These are phyloP conservation scores for Berghia stephanieae DNA, from an alignment of 1,140 invertebrate genomes.

Conservation along the genomic window DNA sequence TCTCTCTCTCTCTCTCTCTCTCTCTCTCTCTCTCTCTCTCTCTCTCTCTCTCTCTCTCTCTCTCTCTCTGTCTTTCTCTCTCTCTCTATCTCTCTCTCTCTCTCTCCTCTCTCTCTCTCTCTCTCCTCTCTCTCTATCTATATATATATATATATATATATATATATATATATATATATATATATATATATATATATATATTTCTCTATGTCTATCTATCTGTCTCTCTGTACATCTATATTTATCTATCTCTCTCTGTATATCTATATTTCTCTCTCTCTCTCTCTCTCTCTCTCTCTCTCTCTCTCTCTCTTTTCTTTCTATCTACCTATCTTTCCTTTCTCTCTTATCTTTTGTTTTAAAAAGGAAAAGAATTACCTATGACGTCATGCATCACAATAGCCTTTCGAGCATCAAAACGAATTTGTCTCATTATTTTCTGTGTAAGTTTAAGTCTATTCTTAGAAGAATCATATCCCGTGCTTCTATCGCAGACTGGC, in stretches of 20 bases:
- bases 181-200: not conserved
- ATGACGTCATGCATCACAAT: no score
- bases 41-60: conserved; percentile 44
- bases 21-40: conserved; percentile 47
- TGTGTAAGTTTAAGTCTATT: no score
- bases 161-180: not conserved
- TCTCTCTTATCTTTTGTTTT: not conserved
- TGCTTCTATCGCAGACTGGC: no score
- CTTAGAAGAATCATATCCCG: no score
- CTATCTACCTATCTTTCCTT: conserved; percentile 9
- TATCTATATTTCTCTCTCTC: conserved; percentile 27
- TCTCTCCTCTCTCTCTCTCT: not conserved
- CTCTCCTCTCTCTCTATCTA: not conserved
- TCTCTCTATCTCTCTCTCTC: conserved; percentile 28
- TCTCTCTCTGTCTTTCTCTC: conserved; percentile 61
- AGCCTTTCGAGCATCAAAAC: no score
- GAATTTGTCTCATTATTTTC: no score
- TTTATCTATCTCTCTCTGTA: conserved; percentile 9
- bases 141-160: not conserved
- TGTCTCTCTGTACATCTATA: not conserved
- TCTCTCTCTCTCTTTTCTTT: not conserved
- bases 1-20: conserved; percentile 20
- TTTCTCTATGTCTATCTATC: not conserved
- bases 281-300: conserved; percentile 17
- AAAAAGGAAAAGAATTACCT: no score